A percentile compares a stretch with the other conserved stretches of the same genome.
phyloP scores from a whole-genome alignment of 2,888 invertebrate species.

The Lissonota sp. region DNA sequence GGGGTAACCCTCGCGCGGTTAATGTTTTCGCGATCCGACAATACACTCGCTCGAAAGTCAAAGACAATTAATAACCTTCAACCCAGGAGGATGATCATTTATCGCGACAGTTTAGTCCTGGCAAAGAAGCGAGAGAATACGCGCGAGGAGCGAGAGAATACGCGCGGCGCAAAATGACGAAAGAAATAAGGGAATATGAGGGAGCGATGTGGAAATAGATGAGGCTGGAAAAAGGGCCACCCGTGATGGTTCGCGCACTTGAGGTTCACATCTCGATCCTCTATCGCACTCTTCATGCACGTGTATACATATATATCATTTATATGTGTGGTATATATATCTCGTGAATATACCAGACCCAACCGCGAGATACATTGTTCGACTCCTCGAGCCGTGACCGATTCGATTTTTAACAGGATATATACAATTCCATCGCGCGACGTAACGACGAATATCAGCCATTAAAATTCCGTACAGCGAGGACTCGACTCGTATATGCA shows the following conservation, averaged over 20 bases:
- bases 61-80: slow-evolving; percentile 79
- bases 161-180: not conserved
- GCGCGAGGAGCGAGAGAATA: slow-evolving; percentile 19
- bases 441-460: slow-evolving; percentile 52
- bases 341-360: slow-evolving; percentile 24
- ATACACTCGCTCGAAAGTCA: slow-evolving; percentile 78
- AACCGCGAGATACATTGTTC: slow-evolving; percentile 73
- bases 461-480: slow-evolving; percentile 61
- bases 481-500: slow-evolving; percentile 55
- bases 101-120: slow-evolving; percentile 83
- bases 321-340: not conserved
- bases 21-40: slow-evolving; percentile 82
- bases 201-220: slow-evolving; percentile 35
- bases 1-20: slow-evolving; percentile 79
- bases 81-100: slow-evolving; percentile 76
- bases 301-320: not conserved
- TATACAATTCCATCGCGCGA: slow-evolving; percentile 39
- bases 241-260: slow-evolving; percentile 22
- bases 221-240: slow-evolving; percentile 32
- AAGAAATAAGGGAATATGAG: slow-evolving; percentile 34
- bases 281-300: slow-evolving; percentile 11
- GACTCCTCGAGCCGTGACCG: slow-evolving; percentile 81
- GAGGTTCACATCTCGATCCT: slow-evolving; percentile 50
- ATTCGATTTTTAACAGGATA: slow-evolving; percentile 82
- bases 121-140: slow-evolving; percentile 70